Evolutionary conservation across 2,888 invertebrate species (phyloP).

Genomic region (Spisula subtruncata): DNA sequence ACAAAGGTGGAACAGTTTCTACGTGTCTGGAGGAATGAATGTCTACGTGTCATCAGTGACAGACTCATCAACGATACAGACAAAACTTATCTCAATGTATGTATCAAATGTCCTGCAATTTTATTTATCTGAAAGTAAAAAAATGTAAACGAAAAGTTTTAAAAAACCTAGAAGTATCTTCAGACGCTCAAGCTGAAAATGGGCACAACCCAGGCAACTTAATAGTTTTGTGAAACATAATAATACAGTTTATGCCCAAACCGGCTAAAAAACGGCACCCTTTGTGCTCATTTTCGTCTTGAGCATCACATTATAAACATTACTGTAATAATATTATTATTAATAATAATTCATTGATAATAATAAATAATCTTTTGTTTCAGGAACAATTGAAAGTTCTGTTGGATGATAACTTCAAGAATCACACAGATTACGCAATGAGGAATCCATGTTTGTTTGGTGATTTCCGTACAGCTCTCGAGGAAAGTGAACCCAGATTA

Average conservation of each 20-base stretch:
- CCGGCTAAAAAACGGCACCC: too few species aligned
- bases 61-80: constrained; percentile 92
- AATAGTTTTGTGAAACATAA: too few species aligned
- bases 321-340: too few species aligned
- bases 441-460: constrained; percentile 95
- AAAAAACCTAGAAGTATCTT: too few species aligned
- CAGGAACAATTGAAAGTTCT: constrained; percentile 82
- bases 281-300: too few species aligned
- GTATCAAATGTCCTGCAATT: constrained; percentile 41
- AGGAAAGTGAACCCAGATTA: constrained; percentile 93
- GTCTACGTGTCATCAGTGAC: constrained; percentile 95
- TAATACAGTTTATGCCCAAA: too few species aligned
- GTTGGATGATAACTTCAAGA: constrained; percentile 88
- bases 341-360: too few species aligned
- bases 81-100: constrained; percentile 86
- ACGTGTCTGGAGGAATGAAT: constrained; percentile 97
- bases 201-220: too few species aligned
- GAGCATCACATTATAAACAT: too few species aligned
- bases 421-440: constrained; percentile 91
- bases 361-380: not conserved
- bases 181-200: too few species aligned
- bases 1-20: constrained; percentile 92
- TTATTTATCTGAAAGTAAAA: too few species aligned
- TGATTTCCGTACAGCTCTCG: constrained; percentile 95
- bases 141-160: too few species aligned